A percentile compares a stretch with the other conserved stretches of the same genome.
Conservation (phyloP, 2,113 vertebrate species). For the Potamarius usumacintae region DNA sequence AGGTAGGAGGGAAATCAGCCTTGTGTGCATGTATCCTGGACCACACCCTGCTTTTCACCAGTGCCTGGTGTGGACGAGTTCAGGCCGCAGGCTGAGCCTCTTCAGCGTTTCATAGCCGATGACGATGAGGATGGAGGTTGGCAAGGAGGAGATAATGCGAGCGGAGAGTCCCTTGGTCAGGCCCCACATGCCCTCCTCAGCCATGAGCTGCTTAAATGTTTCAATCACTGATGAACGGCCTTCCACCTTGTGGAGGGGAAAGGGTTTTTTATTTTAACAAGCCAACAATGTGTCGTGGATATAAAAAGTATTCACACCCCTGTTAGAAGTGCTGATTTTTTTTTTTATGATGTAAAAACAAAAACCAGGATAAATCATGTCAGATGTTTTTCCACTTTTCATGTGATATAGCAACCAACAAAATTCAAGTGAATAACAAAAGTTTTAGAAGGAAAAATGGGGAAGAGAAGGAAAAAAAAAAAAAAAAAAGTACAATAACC, state of each 20-base stretch:
- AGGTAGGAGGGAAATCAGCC: neutral
- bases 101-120: conserved; percentile 96
- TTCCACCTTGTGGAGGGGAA: conserved; percentile 78
- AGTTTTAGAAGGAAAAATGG: too few relatives aligned
- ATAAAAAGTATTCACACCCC: neutral
- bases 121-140: conserved; percentile 91
- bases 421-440: too few relatives aligned
- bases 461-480: too few relatives aligned
- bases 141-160: conserved; percentile 87
- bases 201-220: conserved; percentile 89
- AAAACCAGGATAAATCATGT: neutral
- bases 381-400: too few relatives aligned
- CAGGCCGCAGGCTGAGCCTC: conserved; percentile 89
- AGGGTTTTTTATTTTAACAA: neutral
- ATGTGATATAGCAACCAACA: too few relatives aligned
- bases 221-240: conserved; percentile 85
- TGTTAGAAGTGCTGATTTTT: neutral
- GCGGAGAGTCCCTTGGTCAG: conserved; percentile 93
- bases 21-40: neutral
- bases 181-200: conserved; percentile 86
- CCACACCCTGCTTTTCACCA: conserved; percentile 73
- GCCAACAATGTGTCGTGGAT: neutral
- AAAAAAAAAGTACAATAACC: neutral
- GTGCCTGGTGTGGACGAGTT: conserved; percentile 86
- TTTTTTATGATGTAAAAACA: neutral